These are phyloP conservation scores for Tenthredo mesomela DNA, from an alignment of 2,888 invertebrate genomes.

Conservation along the genomic window DNA sequence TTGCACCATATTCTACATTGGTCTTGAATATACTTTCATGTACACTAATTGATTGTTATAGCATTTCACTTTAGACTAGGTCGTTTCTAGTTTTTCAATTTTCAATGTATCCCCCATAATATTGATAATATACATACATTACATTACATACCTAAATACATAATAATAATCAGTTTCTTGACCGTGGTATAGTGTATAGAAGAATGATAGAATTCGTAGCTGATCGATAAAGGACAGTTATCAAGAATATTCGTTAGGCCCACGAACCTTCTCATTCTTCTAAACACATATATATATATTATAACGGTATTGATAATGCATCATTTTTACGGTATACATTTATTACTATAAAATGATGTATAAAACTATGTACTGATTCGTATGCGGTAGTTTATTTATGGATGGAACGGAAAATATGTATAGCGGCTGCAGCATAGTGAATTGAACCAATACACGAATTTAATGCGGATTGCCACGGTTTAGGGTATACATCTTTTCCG, in stretches of 20 bases:
- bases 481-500: neutral
- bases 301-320: conserved; percentile 26
- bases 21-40: conserved; percentile 40
- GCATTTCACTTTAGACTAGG: conserved; percentile 44
- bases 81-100: conserved; percentile 49
- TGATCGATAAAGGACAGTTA: too few species aligned
- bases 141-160: neutral
- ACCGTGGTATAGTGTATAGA: neutral
- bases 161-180: neutral
- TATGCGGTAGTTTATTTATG: neutral
- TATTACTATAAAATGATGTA: conserved; percentile 38
- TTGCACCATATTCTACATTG: conserved; percentile 36
- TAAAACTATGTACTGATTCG: conserved; percentile 23
- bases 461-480: neutral
- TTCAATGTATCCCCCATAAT: conserved; percentile 45
- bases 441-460: neutral
- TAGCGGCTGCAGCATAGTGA: too few species aligned
- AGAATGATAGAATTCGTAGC: neutral
- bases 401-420: conserved; percentile 8
- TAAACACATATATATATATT: neutral
- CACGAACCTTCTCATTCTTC: too few species aligned
- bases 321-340: conserved; percentile 36
- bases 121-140: neutral
- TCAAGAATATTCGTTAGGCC: too few species aligned
- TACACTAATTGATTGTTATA: conserved; percentile 33